phyloP scores from a whole-genome alignment of 2,797 vertebrate species.

The Rhabdomys pumilio region DNA sequence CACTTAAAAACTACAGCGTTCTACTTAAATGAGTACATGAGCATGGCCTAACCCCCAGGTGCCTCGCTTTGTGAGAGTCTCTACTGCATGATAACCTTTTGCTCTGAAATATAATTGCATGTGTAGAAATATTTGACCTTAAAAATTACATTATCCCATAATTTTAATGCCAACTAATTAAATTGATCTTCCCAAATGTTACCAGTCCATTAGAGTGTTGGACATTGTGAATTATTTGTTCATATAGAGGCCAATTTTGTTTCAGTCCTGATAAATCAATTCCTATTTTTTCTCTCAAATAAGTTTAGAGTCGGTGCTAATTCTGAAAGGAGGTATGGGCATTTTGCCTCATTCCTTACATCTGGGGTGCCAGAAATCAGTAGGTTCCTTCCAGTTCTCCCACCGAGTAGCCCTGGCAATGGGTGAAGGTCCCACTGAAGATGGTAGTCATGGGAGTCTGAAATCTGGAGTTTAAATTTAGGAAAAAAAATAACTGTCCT shows the following conservation, averaged over 20 bases:
- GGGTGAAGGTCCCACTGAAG: fast-evolving
- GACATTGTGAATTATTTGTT: background rate
- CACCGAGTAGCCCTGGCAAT: fast-evolving
- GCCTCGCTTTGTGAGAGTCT: background rate
- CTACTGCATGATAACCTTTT: background rate
- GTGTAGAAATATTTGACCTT: constrained; percentile 16
- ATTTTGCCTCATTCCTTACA: background rate
- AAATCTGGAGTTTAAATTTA: background rate
- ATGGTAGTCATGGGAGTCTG: background rate
- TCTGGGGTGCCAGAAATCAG: background rate
- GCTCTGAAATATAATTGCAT: constrained; percentile 45
- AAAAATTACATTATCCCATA: background rate
- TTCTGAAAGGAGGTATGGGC: background rate
- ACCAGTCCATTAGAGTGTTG: constrained; percentile 6
- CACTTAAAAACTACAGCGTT: constrained; percentile 47
- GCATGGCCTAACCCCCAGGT: background rate
- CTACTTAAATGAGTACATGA: background rate
- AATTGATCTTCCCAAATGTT: constrained; percentile 21
- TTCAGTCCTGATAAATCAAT: background rate
- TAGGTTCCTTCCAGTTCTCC: background rate
- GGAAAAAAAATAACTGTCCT: background rate
- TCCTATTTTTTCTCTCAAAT: background rate
- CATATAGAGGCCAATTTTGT: background rate
- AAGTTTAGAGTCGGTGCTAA: background rate
- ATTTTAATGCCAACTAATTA: constrained; percentile 25